phyloP scores from a whole-genome alignment of 2,113 vertebrate species.

The Abramis brama region DNA sequence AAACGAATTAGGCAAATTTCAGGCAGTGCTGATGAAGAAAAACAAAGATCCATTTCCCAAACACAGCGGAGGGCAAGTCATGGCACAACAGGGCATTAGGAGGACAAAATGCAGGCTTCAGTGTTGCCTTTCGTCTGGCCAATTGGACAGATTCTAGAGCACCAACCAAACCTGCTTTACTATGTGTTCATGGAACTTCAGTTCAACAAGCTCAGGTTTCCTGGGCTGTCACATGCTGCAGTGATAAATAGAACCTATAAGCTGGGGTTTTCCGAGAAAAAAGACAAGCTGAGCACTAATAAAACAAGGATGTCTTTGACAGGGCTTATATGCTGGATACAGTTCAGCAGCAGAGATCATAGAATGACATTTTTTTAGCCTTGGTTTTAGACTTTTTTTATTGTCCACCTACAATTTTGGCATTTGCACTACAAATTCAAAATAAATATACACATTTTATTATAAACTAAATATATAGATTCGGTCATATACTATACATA shows the following conservation, averaged over 20 bases:
- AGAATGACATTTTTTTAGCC: not conserved
- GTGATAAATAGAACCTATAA: not conserved
- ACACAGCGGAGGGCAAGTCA: constrained; percentile 53
- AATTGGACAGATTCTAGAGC: not conserved
- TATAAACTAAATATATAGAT: no score
- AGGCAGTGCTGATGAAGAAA: constrained; percentile 66
- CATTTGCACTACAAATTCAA: not conserved
- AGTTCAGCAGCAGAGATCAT: not conserved
- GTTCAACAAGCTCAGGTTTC: constrained; percentile 30
- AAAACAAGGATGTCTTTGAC: constrained; percentile 23
- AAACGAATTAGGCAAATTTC: constrained; percentile 72
- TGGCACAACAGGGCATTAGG: constrained; percentile 41
- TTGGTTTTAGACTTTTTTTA: not conserved
- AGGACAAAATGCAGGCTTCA: constrained; percentile 57
- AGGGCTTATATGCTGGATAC: not conserved
- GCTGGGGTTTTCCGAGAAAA: not conserved
- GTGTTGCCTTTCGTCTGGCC: not conserved
- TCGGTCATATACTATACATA: no score
- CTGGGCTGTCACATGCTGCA: not conserved
- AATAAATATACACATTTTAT: not conserved
- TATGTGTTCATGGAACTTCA: not conserved
- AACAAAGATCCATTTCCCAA: constrained; percentile 67
- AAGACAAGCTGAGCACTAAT: constrained; percentile 3
- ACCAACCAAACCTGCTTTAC: not conserved
- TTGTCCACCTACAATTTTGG: not conserved